Base-by-base conservation (phyloP, 1,140 invertebrate species). In the Drosophila kanapiae region DNA sequence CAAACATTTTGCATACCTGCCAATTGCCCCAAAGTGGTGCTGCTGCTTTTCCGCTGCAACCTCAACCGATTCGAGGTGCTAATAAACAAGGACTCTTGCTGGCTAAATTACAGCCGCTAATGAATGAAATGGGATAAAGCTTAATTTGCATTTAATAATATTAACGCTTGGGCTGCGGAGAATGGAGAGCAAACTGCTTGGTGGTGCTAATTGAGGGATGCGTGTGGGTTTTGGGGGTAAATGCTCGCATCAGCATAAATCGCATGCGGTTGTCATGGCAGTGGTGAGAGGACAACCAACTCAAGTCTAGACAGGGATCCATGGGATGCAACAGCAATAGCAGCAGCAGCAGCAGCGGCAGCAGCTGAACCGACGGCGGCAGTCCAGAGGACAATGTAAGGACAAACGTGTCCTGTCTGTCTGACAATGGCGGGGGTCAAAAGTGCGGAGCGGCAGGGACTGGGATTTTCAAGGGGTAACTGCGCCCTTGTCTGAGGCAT, bases 91-190 rank as follows among this genome's bases (percentile, higher is more conserved):
- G 54, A 49, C 69, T 59, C 71, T 49, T 35, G 60, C 59, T 53
- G 63, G 74, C 80, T 68, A 82, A 85, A 85, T 90, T 90, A 80
- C 75, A 59, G 78, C 78, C 75, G 78, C 85, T 90, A 90, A 90
- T 90, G 85, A 90, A 90, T 78, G 71, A 90, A 90, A 90, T 80
- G 75, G 87, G 82, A 90, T 90, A 90, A 90, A 90, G 85, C 85
- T 90, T 85, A 90, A 90, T 90, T 90, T 90, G 85, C 85, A 90
- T 90, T 90, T 90, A 90, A 90, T 90, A 85, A 90, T 85, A 90
- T 90, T 90, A 90, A 85, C 78, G 85, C 78, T 63, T 77, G 75
- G 27, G 3, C 23, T 0, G 27, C 23, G 53, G 53, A 13, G 16
- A 4, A 31, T 8, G 14, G 14, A 16, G n/a, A 16, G 48, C 6